phyloP scores from a whole-genome alignment of 1,140 invertebrate species.

The Coelopa frigida region DNA sequence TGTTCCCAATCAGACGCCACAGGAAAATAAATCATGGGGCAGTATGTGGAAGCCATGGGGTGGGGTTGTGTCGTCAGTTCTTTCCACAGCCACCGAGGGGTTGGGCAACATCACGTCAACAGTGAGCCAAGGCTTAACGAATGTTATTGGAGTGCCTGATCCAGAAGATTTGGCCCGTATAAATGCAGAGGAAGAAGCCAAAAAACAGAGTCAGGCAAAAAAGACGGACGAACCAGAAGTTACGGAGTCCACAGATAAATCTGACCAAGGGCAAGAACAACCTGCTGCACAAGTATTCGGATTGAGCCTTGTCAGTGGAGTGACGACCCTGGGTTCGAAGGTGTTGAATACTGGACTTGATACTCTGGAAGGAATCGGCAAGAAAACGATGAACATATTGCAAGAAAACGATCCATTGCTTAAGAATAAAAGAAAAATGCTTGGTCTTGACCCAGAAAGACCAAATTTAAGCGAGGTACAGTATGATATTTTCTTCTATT shows the following conservation, averaged over 20 bases:
- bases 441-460: slow-evolving; percentile 55
- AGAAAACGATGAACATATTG: slow-evolving; percentile 87
- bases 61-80: slow-evolving; percentile 61
- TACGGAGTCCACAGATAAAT: slow-evolving; percentile 13
- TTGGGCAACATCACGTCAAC: slow-evolving; percentile 68
- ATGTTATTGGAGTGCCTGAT: slow-evolving; percentile 69
- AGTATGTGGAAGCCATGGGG: slow-evolving; percentile 51
- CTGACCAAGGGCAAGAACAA: slow-evolving; percentile 1
- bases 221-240: slow-evolving; percentile 14
- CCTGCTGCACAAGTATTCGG: slow-evolving; percentile 17
- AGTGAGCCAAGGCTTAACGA: slow-evolving; percentile 66
- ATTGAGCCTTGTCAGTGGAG: slow-evolving; percentile 55
- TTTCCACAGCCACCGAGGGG: slow-evolving; percentile 64
- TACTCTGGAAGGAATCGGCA: slow-evolving; percentile 84
- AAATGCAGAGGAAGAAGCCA: slow-evolving; percentile 36
- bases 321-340: slow-evolving; percentile 62
- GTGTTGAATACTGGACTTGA: slow-evolving; percentile 77
- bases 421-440: slow-evolving; percentile 70
- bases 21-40: too few relatives aligned
- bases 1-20: too few relatives aligned
- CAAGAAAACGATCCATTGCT: slow-evolving; percentile 85
- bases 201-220: background rate
- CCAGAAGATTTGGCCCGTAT: slow-evolving; percentile 62
- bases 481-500: slow-evolving; percentile 15
- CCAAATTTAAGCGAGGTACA: slow-evolving; percentile 51